These are phyloP conservation scores for Anolis sagrei DNA, from an alignment of 2,113 vertebrate genomes.

Conservation along the genomic window DNA sequence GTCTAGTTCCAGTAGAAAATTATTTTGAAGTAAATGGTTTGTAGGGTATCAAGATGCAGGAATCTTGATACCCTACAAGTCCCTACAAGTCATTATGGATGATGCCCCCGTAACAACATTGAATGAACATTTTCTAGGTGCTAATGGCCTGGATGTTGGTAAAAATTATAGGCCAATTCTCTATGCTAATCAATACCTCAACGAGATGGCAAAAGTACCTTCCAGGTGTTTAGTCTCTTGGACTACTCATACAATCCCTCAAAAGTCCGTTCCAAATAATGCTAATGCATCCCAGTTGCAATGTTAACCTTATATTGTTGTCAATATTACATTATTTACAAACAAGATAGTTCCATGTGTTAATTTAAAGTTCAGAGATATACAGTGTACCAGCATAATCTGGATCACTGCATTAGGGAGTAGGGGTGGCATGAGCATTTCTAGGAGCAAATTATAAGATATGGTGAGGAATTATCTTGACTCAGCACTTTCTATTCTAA, in stretches of 20 bases:
- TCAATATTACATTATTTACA: not conserved
- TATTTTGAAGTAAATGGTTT: accelerated
- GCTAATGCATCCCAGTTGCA: not conserved
- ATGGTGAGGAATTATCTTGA: not conserved
- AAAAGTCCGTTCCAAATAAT: not conserved
- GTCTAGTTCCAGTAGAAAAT: not conserved
- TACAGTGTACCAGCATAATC: not conserved
- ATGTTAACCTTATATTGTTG: not conserved
- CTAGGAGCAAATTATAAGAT: not conserved
- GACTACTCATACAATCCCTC: too few relatives aligned
- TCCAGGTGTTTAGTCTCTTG: not conserved
- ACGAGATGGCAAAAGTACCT: not conserved
- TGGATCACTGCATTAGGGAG: not conserved
- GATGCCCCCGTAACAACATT: not conserved
- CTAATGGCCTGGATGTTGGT: not conserved
- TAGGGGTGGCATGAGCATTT: not conserved
- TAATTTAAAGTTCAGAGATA: not conserved
- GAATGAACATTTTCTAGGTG: not conserved
- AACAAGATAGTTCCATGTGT: not conserved
- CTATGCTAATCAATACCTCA: too few relatives aligned
- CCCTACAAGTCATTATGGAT: not conserved
- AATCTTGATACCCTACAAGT: too few relatives aligned
- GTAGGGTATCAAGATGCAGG: not conserved
- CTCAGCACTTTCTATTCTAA: not conserved
- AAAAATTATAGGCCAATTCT: not conserved